phyloP scores from a whole-genome alignment of 2,797 vertebrate species.

The Acanthopagrus latus region DNA sequence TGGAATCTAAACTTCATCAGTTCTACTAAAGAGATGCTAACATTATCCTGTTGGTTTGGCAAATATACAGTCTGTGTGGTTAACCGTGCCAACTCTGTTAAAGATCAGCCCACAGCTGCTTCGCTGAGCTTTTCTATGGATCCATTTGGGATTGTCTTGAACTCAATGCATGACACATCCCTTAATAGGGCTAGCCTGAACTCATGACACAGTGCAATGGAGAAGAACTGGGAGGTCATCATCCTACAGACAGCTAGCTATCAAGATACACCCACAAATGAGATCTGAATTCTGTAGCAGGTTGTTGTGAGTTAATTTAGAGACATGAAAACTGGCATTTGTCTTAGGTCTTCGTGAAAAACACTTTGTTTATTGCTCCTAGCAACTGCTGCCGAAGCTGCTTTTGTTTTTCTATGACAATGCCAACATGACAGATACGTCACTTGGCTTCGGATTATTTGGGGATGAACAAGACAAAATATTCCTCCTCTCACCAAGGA shows the following conservation, averaged over 20 bases:
- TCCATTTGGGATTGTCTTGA: neutral
- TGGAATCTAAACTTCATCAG: neutral
- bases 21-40: neutral
- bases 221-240: neutral
- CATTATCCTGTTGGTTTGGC: neutral
- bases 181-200: neutral
- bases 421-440: neutral
- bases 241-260: neutral
- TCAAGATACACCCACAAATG: neutral
- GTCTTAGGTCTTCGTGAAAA: neutral
- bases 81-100: neutral
- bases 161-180: neutral
- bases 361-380: neutral
- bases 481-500: neutral
- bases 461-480: neutral
- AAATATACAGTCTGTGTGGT: neutral
- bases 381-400: neutral
- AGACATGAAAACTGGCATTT: neutral
- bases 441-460: neutral
- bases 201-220: neutral
- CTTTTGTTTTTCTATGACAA: slow-evolving; percentile 4
- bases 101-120: neutral
- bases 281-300: neutral
- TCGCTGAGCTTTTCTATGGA: neutral
- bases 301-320: neutral